Conservation (phyloP, 1,140 invertebrate species). For the Achroia grisella region DNA sequence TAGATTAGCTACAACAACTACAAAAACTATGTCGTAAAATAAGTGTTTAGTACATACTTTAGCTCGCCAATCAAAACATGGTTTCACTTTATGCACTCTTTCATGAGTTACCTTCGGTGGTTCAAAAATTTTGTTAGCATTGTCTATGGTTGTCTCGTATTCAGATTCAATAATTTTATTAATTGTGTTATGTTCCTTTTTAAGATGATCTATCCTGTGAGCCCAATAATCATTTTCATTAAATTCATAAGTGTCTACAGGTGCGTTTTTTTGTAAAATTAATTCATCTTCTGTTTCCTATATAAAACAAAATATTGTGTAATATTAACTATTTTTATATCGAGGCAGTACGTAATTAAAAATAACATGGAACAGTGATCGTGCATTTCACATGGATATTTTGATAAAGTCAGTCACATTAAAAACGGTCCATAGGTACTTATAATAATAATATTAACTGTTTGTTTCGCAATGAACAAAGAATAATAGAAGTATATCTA, state of each 20-base stretch:
- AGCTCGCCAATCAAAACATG: slow-evolving; percentile 44
- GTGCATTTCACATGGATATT: too few relatives aligned
- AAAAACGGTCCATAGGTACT: too few relatives aligned
- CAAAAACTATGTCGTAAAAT: too few relatives aligned
- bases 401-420: too few relatives aligned
- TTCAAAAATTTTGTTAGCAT: slow-evolving; percentile 31
- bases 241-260: slow-evolving; percentile 22
- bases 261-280: slow-evolving; percentile 28
- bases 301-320: neutral
- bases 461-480: too few relatives aligned
- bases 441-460: too few relatives aligned
- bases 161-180: slow-evolving; percentile 56
- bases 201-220: slow-evolving; percentile 46
- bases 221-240: slow-evolving; percentile 48
- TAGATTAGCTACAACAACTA: too few relatives aligned
- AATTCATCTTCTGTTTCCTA: slow-evolving; percentile 27
- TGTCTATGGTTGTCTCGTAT: slow-evolving; percentile 48
- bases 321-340: too few relatives aligned
- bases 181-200: slow-evolving; percentile 51
- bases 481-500: too few relatives aligned
- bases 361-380: too few relatives aligned
- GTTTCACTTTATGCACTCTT: slow-evolving; percentile 47
- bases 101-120: slow-evolving; percentile 32
- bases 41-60: slow-evolving; percentile 37
- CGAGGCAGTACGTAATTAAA: too few relatives aligned